Percentiles rank a stretch among this genome's conserved stretches.
phyloP scores from a whole-genome alignment of 37 sponge, comb jelly and placozoan species.

The Lycopodina hypogea region DNA sequence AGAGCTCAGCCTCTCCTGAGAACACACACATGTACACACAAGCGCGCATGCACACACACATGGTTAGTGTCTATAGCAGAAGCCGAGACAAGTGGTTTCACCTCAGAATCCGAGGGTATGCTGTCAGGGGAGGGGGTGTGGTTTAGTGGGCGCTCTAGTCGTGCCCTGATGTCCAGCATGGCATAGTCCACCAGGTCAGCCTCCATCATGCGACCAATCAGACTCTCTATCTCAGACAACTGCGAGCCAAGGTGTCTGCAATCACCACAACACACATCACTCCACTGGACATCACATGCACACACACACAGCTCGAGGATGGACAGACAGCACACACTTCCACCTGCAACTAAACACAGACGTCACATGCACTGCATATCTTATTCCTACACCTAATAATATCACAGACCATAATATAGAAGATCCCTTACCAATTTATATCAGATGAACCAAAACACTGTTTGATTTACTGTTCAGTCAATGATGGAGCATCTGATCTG shows the following conservation, averaged over 20 bases:
- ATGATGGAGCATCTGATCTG: too few relatives aligned
- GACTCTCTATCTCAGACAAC: conserved; percentile 86
- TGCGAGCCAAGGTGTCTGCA: conserved; percentile 88
- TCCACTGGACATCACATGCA: conserved; percentile 20
- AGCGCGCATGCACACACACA: conserved; percentile 4
- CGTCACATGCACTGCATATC: too few relatives aligned
- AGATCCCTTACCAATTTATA: too few relatives aligned
- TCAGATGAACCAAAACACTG: too few relatives aligned
- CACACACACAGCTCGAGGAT: conserved; percentile 20
- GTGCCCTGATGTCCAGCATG: conserved; percentile 45
- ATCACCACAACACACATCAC: background rate
- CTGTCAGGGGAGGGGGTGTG: background rate
- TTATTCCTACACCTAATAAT: too few relatives aligned
- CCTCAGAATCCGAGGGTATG: background rate
- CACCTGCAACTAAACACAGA: too few relatives aligned
- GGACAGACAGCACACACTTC: too few relatives aligned
- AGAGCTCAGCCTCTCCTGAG: conserved; percentile 69
- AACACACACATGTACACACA: conserved; percentile 14
- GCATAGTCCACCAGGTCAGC: conserved; percentile 83
- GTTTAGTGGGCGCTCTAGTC: background rate
- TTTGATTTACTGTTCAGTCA: too few relatives aligned
- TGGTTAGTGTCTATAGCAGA: background rate
- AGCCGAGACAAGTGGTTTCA: background rate
- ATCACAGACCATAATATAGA: too few relatives aligned
- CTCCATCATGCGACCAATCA: conserved; percentile 93